Evolutionary conservation across 2,888 invertebrate species (phyloP), one percentile per base, ranked within the genome.

Genomic region (Mythimna impura): DNA sequence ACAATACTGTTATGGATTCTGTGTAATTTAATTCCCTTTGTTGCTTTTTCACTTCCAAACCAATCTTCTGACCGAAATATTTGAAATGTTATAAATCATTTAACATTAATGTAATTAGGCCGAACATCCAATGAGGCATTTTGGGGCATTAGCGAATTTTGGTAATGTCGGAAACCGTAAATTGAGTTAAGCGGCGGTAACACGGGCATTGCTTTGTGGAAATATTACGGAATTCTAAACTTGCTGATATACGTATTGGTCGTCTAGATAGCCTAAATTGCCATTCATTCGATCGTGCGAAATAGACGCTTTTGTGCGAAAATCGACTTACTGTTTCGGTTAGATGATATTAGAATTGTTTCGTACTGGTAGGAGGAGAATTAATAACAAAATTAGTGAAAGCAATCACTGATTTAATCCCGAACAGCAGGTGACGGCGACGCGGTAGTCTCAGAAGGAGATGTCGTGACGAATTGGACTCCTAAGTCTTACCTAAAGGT

Each of bases 111-210:
- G 8, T 47, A 55, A 71, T 76, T 82, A 61, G n/a, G 22, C 34
- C 22, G n/a, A 66, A 57, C 60, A 69, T 67, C 9, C 57, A 73
- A 58, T 65, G 79, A 52, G 52, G 30, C 57, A 61, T 54, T 69
- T 43, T 55, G 50, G 22, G 30, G 9, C 57, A 67, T 69, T 73
- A 64, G 12, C 63, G 64, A 67, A 57, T 67, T 57, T 17, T 17
- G 47, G 47, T 73, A 50, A 81, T 58, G 52, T 22, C 34, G 34
- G 40, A 17, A 34, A 54, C 79, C 50, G 67, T 82, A 67, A 82
- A 82, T 74, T 74, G 66, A 70, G 52, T 47, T 77, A 58, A 62
- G 10, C 60, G 25, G 12, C n/a, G 12, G 17, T 61, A 82, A 80
- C 73, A 70, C 60, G 66, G 52, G 30, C 52, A 67, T 57, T 58